Conservation (phyloP, 53 echinoderm and acorn worm genomes). For the Paracentrotus lividus region DNA sequence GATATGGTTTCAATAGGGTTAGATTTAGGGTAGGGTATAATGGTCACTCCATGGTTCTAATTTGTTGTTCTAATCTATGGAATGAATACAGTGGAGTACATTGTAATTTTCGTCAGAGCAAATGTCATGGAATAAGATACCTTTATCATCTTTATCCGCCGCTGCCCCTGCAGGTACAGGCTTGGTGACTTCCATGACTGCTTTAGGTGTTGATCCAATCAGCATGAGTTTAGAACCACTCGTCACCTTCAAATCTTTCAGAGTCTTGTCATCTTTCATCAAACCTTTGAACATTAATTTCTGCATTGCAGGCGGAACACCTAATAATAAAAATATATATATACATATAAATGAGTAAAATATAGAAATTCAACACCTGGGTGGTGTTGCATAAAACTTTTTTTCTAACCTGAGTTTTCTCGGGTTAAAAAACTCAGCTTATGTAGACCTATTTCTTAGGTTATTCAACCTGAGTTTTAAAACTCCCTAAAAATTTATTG, state of each 20-base stretch:
- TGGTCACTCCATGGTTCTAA: no score
- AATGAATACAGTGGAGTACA: no score
- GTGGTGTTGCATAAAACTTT: no score
- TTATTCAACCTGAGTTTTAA: no score
- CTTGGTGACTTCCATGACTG: constrained; percentile 92
- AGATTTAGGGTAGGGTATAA: no score
- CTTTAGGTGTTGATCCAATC: constrained; percentile 94
- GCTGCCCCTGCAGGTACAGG: constrained; percentile 79
- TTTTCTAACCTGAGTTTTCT: no score
- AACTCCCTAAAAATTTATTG: no score
- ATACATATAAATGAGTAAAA: not conserved
- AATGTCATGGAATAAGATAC: constrained; percentile 8
- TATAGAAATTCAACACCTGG: not conserved
- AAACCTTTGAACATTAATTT: constrained; percentile 98
- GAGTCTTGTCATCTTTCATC: constrained; percentile 98
- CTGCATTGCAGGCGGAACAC: constrained; percentile 98
- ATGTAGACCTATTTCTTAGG: no score
- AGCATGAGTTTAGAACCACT: constrained; percentile 97
- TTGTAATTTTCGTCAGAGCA: not conserved
- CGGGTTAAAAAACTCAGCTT: no score
- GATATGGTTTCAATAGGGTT: no score
- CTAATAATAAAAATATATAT: constrained; percentile 71
- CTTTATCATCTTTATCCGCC: constrained; percentile 86
- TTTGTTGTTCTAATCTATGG: no score
- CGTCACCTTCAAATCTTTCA: constrained; percentile 91